Percentiles rank a stretch among this genome's conserved stretches.
phyloP scores from a whole-genome alignment of 2,113 vertebrate species.

The Hystrix brachyura region DNA sequence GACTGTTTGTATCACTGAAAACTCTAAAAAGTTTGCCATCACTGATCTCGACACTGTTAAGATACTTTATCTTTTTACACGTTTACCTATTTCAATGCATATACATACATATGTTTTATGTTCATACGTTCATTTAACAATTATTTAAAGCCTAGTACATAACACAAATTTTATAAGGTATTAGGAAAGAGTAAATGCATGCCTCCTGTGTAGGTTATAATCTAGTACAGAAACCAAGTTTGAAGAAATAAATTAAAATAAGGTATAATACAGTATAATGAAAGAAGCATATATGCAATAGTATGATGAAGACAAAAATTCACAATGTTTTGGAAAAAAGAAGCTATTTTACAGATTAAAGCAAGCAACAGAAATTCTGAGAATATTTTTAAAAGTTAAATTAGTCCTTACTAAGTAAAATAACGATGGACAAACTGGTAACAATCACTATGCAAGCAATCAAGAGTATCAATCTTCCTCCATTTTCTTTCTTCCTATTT shows the following conservation, averaged over 20 bases:
- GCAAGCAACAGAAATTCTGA: background rate
- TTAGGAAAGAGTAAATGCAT: background rate
- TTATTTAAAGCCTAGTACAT: background rate
- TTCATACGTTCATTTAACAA: background rate
- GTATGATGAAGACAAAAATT: background rate
- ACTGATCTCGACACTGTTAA: background rate
- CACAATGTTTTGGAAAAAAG: background rate
- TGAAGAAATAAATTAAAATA: background rate
- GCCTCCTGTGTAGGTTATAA: background rate
- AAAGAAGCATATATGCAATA: background rate
- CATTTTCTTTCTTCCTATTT: background rate
- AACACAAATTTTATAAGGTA: background rate
- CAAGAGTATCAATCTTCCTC: background rate
- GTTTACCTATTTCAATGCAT: too few relatives aligned
- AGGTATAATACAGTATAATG: background rate
- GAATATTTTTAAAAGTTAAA: background rate
- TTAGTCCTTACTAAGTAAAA: background rate
- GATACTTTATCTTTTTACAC: background rate
- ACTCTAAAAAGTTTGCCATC: background rate
- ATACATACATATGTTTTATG: background rate
- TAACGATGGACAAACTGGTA: background rate
- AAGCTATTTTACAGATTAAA: background rate
- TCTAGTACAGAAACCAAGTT: background rate
- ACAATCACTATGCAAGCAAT: background rate
- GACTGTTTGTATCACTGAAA: background rate